Conservation (phyloP, 2,888 invertebrate genomes). For the Leptinotarsa haldemani region DNA sequence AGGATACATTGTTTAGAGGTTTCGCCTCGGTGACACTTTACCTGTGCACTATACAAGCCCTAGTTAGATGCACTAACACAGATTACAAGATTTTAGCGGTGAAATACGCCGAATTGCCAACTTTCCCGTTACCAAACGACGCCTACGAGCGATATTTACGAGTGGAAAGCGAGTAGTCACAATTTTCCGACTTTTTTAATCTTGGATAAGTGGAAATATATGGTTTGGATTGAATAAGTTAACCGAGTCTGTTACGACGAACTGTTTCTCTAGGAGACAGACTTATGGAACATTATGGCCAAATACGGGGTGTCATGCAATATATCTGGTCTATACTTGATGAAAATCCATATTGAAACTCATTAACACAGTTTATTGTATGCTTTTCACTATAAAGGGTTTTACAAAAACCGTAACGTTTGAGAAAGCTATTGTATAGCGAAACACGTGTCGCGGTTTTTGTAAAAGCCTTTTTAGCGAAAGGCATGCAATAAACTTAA, state of each 20-base stretch:
- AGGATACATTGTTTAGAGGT: slow-evolving; percentile 34
- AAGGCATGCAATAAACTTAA: too few species aligned
- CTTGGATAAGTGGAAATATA: not conserved
- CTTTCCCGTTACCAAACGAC: slow-evolving; percentile 2
- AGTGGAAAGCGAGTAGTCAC: slow-evolving; percentile 28
- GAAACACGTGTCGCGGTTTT: too few species aligned
- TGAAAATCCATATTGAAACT: too few species aligned
- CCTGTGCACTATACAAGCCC: slow-evolving; percentile 28
- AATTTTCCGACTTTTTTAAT: slow-evolving; percentile 24
- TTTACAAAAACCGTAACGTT: too few species aligned
- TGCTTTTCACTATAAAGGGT: too few species aligned
- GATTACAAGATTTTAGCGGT: slow-evolving; percentile 38
- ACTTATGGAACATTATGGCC: too few species aligned
- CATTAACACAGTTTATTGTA: too few species aligned
- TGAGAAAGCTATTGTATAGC: too few species aligned
- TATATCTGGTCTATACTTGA: too few species aligned
- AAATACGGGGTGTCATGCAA: too few species aligned
- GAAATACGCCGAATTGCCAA: slow-evolving; percentile 36
- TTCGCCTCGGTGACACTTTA: slow-evolving; percentile 33
- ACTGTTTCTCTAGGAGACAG: too few species aligned
- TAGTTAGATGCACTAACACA: slow-evolving; percentile 34
- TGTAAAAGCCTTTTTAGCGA: too few species aligned
- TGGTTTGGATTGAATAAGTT: not conserved
- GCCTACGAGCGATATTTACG: slow-evolving; percentile 24
- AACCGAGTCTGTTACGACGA: not conserved